Percentiles rank a stretch among this genome's conserved stretches.
Conservation (phyloP, 2,797 vertebrate species). For the Morelia viridis region DNA sequence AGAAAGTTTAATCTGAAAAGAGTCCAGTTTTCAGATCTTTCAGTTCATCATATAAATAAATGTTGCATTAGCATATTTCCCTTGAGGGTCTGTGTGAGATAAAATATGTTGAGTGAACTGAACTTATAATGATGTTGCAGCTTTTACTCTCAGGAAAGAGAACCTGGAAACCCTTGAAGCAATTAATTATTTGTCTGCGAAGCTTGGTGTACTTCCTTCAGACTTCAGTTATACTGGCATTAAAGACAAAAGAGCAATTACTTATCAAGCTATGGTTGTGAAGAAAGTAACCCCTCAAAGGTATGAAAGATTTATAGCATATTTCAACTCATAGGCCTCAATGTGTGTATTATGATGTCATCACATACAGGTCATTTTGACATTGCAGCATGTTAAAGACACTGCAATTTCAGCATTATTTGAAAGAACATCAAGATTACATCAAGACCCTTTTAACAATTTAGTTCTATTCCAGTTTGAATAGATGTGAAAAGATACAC, state of each 20-base stretch:
- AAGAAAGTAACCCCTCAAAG: slow-evolving; percentile 88
- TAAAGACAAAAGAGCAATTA: slow-evolving; percentile 94
- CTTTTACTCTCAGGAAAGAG: slow-evolving; percentile 90
- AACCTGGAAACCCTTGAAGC: slow-evolving; percentile 95
- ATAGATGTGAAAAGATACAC: not conserved
- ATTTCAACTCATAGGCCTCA: too few species aligned
- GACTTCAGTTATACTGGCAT: slow-evolving; percentile 96
- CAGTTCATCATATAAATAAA: not conserved
- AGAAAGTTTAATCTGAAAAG: not conserved
- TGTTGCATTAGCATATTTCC: not conserved
- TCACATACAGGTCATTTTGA: too few species aligned
- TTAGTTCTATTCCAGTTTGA: not conserved
- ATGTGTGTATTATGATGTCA: too few species aligned
- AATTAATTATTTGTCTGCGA: slow-evolving; percentile 85
- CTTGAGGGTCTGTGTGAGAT: too few species aligned
- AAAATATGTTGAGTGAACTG: not conserved
- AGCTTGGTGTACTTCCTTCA: slow-evolving; percentile 87
- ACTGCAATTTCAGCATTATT: not conserved
- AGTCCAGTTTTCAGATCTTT: not conserved
- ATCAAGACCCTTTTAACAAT: not conserved
- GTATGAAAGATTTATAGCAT: slow-evolving; percentile 66
- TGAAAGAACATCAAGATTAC: not conserved
- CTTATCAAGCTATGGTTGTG: slow-evolving; percentile 92
- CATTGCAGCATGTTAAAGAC: too few species aligned
- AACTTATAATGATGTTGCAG: slow-evolving; percentile 69